phyloP scores from a whole-genome alignment of 2,888 invertebrate species.

The Lithophane ornitopus region DNA sequence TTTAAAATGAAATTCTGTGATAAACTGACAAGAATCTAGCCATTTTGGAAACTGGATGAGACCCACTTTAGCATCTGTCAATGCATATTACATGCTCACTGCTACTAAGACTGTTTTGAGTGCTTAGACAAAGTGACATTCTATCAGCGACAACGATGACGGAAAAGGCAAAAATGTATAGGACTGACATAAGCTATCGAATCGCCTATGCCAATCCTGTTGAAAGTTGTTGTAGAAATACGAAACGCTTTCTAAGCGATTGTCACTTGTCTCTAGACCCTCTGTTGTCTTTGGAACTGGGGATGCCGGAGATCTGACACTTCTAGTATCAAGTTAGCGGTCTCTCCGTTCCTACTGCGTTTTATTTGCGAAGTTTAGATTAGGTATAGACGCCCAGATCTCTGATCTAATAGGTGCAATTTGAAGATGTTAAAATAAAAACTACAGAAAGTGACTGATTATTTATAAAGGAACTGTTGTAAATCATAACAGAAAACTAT shows the following conservation, averaged over 20 bases:
- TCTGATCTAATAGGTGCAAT: background rate
- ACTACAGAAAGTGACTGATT: no score
- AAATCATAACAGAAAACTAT: no score
- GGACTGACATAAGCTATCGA: no score
- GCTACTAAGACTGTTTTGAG: background rate
- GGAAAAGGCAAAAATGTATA: no score
- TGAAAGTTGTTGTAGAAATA: no score
- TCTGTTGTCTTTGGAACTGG: background rate
- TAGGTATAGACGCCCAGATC: background rate
- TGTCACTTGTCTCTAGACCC: no score
- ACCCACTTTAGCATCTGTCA: background rate
- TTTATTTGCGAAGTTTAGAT: background rate
- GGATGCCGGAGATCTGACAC: background rate
- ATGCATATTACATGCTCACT: background rate
- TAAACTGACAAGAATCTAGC: slow-evolving; percentile 11
- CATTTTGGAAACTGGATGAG: background rate
- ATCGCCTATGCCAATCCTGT: no score
- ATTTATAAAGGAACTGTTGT: no score
- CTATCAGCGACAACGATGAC: no score
- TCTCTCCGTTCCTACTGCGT: background rate
- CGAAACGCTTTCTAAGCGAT: no score
- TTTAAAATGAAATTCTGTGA: background rate
- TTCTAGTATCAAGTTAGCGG: background rate
- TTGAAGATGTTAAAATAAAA: background rate
- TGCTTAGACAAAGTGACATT: no score